Evolutionary conservation across 1,140 invertebrate species (phyloP), one percentile per base, ranked within the genome.

Genomic region (Scaptomyza pallida): DNA sequence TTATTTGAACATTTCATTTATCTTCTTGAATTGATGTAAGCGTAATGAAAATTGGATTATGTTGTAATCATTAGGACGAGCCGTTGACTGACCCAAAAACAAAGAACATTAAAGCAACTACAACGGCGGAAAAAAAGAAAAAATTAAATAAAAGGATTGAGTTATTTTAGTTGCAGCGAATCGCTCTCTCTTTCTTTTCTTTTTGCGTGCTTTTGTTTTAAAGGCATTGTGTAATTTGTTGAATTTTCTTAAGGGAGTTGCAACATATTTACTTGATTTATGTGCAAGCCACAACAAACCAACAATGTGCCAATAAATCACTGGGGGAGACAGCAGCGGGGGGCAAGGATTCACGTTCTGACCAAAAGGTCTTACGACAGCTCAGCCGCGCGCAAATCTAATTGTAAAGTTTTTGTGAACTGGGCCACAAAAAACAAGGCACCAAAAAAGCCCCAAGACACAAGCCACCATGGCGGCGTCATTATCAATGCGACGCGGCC

Each of bases 41-140:
- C 76, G 78, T 78, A 86, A 86, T 86, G 82, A 88, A 88, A 88
- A 65, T 82, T 69, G 82, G 78, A 82, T 88, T 81, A 86, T 82
- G 60, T 64, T 64, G 63, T 88, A 82, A 78, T 88, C 82, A 88
- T 86, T 81, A 60, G 67, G 43, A 35, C 37, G 45, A 56, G 43
- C 35, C 62, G 21, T 47, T 75, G 44, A 72, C 56, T 40, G 19
- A 21, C 35, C 52, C 51, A 48, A 64, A 63, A 15, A 5, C 9
- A 60, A 33, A 48, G 23, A 17, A 21, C 37, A 41, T 12, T 16
- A 35, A n/a, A 16, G 13, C 23, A 26, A 26, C 5, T 26, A 5
- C 23, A 26, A 26, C 23, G n/a, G n/a, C n/a, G n/a, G n/a, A n/a
- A n/a, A n/a, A 26, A 26, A 26, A 26, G 6, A 5, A 2, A 26